phyloP scores from a whole-genome alignment of 92 coral and sea anemone species.

The Phenganax stokvisi region DNA sequence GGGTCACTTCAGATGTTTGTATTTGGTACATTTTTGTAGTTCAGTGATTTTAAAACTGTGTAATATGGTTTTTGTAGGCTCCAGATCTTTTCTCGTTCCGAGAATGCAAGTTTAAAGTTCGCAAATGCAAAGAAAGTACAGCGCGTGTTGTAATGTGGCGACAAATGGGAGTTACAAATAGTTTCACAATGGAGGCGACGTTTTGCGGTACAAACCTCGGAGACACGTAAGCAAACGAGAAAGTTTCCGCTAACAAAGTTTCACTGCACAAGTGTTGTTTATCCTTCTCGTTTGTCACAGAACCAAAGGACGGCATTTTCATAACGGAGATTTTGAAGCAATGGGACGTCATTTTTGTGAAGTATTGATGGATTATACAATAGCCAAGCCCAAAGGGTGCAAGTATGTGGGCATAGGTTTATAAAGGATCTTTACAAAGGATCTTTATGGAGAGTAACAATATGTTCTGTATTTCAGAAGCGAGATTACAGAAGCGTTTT shows the following conservation, averaged over 20 bases:
- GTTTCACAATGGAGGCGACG: constrained; percentile 99
- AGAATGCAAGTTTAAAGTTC: constrained; percentile 93
- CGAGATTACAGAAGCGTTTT: constrained; percentile 89
- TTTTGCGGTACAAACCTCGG: constrained; percentile 98
- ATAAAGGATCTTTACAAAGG: too few species aligned
- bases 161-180: constrained; percentile 85
- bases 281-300: constrained; percentile 36
- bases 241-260: not conserved
- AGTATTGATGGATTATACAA: constrained; percentile 85
- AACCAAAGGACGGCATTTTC: constrained; percentile 91
- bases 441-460: not conserved
- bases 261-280: not conserved
- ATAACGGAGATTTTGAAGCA: constrained; percentile 87
- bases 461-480: constrained; percentile 47
- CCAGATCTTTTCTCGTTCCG: constrained; percentile 96
- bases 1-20: not conserved
- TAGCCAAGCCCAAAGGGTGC: constrained; percentile 68
- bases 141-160: constrained; percentile 99
- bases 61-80: constrained; percentile 51
- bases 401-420: constrained; percentile 46
- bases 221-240: constrained; percentile 65
- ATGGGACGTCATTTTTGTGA: constrained; percentile 98
- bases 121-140: constrained; percentile 93
- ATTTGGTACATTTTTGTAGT: too few species aligned
- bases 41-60: not conserved